Percentiles rank a stretch among this genome's conserved stretches.
Evolutionary conservation across 2,113 vertebrate genomes (phyloP).

Genomic region (Syngnathus typhle): DNA sequence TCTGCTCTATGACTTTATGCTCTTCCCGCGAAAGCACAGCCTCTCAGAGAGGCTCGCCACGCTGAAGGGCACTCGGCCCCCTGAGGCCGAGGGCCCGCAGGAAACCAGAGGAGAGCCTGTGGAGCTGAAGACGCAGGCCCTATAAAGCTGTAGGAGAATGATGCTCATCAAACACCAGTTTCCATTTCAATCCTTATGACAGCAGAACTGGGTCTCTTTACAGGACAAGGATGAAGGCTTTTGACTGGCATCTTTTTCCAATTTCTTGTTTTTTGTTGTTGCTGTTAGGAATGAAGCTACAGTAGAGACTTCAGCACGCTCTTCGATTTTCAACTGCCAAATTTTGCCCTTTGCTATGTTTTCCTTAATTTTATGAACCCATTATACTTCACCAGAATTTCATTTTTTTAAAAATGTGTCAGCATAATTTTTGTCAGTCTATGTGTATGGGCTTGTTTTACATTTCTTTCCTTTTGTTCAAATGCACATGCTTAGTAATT

Average conservation of each 20-base stretch:
- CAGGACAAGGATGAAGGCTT: constrained; percentile 42
- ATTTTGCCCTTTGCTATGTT: constrained; percentile 51
- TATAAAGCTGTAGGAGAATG: constrained; percentile 69
- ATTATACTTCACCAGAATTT: constrained; percentile 51
- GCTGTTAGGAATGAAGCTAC: constrained; percentile 69
- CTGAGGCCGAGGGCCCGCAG: constrained; percentile 72
- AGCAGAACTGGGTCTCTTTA: constrained; percentile 38
- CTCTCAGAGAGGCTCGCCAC: constrained; percentile 84
- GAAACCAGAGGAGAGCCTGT: constrained; percentile 81
- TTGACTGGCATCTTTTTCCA: constrained; percentile 16
- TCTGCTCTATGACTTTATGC: constrained; percentile 86
- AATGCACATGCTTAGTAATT: constrained; percentile 41
- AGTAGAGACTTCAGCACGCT: constrained; percentile 67
- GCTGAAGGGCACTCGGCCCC: constrained; percentile 78
- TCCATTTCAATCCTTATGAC: constrained; percentile 21
- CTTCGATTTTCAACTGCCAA: constrained; percentile 58
- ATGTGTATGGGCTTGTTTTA: constrained; percentile 53
- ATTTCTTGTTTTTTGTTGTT: constrained; percentile 40
- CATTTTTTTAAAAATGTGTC: constrained; percentile 25
- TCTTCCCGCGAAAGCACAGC: constrained; percentile 83
- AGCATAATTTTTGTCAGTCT: constrained; percentile 35
- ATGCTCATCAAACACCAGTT: constrained; percentile 23
- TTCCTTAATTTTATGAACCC: constrained; percentile 49
- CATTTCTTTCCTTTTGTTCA: constrained; percentile 25
- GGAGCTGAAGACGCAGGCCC: constrained; percentile 88